Conservation (phyloP, 2,113 vertebrate genomes). For the Mastomys natalensis region DNA sequence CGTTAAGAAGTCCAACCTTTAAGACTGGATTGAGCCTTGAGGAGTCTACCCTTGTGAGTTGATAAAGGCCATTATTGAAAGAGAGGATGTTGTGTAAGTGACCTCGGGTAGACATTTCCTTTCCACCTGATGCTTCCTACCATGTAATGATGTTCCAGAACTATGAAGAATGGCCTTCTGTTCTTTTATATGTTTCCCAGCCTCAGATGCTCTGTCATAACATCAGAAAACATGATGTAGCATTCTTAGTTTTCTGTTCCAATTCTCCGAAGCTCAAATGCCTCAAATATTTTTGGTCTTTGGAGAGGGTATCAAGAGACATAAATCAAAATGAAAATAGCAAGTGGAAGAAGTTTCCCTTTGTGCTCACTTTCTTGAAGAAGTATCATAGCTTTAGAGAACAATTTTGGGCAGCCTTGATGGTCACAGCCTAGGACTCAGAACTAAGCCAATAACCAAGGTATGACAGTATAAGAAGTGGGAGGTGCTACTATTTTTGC, state of each 20-base stretch:
- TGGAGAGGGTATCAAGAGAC: constrained; percentile 2
- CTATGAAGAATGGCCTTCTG: neutral
- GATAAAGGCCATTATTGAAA: neutral
- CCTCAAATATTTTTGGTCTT: neutral
- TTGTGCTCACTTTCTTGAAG: neutral
- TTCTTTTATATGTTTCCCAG: neutral
- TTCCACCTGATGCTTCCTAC: neutral
- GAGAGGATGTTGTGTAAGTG: neutral
- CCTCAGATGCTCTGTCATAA: neutral
- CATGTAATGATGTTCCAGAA: neutral
- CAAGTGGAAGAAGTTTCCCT: neutral
- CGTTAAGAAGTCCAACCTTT: neutral
- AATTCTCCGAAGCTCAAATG: neutral
- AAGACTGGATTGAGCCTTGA: neutral
- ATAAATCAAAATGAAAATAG: neutral
- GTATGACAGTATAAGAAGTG: neutral
- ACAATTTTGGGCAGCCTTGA: neutral
- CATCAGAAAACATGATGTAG: neutral
- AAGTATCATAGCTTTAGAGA: neutral
- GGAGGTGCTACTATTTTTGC: neutral
- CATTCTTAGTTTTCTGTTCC: neutral
- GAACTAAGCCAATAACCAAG: neutral
- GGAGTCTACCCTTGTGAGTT: neutral
- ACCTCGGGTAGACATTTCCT: neutral
- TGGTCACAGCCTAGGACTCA: neutral